Conservation (phyloP, 2,888 invertebrate genomes). For the Saturnia japonica region DNA sequence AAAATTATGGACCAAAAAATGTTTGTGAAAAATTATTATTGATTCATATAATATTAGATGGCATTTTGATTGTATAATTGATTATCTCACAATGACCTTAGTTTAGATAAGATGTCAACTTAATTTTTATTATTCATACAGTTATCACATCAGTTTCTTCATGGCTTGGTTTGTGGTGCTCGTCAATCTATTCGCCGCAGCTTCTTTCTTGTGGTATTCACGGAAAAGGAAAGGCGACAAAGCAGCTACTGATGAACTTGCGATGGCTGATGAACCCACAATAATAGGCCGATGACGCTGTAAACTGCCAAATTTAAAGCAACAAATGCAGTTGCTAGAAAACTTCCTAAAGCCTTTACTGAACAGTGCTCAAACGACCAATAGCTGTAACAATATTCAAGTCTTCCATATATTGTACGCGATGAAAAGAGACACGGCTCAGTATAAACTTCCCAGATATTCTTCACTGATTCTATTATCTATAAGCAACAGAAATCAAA, state of each 20-base stretch:
- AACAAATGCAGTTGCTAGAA: conserved; percentile 48
- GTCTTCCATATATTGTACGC: conserved; percentile 67
- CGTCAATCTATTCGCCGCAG: conserved; percentile 85
- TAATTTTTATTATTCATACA: conserved; percentile 40
- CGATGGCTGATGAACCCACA: conserved; percentile 92
- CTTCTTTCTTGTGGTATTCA: conserved; percentile 90
- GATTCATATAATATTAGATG: too few species aligned
- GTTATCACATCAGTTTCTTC: conserved; percentile 88
- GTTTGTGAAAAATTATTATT: too few species aligned
- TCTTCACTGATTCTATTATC: conserved; percentile 47
- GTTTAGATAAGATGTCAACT: neutral
- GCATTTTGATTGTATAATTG: too few species aligned
- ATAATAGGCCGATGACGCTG: conserved; percentile 86
- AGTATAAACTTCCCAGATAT: conserved; percentile 32
- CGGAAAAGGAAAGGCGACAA: conserved; percentile 92
- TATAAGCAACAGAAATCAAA: conserved; percentile 15
- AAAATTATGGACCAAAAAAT: too few species aligned
- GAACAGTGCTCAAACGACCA: conserved; percentile 80
- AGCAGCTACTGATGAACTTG: conserved; percentile 90
- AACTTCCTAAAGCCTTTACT: conserved; percentile 66
- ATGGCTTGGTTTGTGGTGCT: conserved; percentile 90
- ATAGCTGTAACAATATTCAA: conserved; percentile 63
- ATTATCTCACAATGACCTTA: neutral
- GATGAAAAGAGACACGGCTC: conserved; percentile 37
- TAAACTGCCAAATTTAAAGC: conserved; percentile 41